Evolutionary conservation across 1,140 invertebrate species (phyloP).

Genomic region (Bombus superbus): DNA sequence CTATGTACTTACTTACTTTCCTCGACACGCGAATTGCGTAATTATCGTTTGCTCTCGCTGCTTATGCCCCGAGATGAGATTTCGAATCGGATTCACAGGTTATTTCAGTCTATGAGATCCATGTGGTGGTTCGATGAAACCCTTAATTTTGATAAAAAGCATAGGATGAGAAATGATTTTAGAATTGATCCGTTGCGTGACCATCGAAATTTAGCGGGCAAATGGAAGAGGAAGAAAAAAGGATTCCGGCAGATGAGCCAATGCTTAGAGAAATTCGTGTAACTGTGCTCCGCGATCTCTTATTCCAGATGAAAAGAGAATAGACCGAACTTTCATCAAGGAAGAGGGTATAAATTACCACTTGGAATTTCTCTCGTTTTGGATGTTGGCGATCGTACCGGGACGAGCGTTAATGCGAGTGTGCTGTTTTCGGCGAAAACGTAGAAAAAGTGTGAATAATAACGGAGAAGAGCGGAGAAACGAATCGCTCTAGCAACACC

Average conservation of each 20-base stretch:
- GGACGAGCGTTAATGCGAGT: neutral
- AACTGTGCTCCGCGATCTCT: constrained; percentile 32
- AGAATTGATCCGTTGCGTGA: constrained; percentile 1
- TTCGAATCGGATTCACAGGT: neutral
- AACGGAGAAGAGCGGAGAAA: neutral
- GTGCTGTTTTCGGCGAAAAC: neutral
- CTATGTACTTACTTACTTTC: neutral
- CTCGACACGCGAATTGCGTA: neutral
- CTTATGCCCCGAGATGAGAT: neutral
- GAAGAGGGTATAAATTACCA: neutral
- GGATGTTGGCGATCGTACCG: neutral
- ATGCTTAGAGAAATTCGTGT: neutral
- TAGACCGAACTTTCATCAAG: neutral
- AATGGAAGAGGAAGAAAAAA: neutral
- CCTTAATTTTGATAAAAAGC: neutral
- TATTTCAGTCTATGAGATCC: no score
- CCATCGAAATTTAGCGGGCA: neutral
- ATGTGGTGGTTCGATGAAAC: neutral
- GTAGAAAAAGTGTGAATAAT: constrained; percentile 12
- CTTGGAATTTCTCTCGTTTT: constrained; percentile 4
- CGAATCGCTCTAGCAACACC: neutral
- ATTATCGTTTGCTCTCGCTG: neutral
- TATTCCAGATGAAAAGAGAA: neutral
- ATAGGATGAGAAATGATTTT: neutral
- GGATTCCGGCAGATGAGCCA: neutral